A percentile compares a stretch with the other conserved stretches of the same genome.
Evolutionary conservation across 2,797 vertebrate genomes (phyloP).

Genomic region (Aselliscus stoliczkanus): DNA sequence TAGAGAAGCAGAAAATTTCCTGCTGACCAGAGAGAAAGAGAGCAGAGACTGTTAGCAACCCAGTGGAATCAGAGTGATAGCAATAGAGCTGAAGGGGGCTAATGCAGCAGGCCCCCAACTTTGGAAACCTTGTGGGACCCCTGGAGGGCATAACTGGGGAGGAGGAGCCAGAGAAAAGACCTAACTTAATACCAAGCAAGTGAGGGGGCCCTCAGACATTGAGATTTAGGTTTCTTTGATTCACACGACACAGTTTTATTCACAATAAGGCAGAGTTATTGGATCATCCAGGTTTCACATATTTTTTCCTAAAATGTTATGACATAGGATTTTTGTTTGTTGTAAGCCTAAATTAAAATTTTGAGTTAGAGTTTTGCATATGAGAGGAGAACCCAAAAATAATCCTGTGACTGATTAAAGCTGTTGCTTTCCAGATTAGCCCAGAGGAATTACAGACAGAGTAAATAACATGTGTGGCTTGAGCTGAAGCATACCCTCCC

Average conservation of each 20-base stretch:
- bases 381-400: neutral
- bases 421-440: neutral
- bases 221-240: neutral
- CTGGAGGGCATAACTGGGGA: neutral
- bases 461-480: neutral
- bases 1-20: neutral
- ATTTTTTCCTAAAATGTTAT: neutral
- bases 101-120: neutral
- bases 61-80: neutral
- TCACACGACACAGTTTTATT: neutral
- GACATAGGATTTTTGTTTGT: neutral
- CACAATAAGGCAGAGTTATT: neutral
- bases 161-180: neutral
- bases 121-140: neutral
- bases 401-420: neutral
- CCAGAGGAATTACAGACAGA: neutral
- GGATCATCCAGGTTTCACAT: neutral
- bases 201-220: neutral
- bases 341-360: slow-evolving; percentile 6
- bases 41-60: neutral
- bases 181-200: neutral
- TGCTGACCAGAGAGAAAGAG: neutral
- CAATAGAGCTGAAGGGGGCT: neutral
- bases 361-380: neutral
- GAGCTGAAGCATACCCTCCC: neutral